Base-by-base conservation (phyloP, 2,888 invertebrate genomes). In the Hypsopygia costalis region DNA sequence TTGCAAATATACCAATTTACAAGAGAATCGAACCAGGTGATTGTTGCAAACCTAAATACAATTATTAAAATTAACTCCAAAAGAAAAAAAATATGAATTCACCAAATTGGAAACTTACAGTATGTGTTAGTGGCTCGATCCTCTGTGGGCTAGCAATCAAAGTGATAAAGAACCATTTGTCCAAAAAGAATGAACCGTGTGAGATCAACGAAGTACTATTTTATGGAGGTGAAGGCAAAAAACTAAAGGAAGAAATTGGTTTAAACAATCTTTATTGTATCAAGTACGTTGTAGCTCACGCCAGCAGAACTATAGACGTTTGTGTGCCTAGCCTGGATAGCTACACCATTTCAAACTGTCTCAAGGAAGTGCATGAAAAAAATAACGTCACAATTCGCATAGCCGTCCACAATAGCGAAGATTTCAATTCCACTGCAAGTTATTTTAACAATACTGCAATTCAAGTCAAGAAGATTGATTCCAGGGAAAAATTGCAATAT, bases 221-320 rank as follows among this genome's bases (percentile, higher is more conserved):
- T 29, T 80, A 81, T 44, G 80, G 80, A 33, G 62, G 56, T 6
- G 61, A 62, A 3, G 59, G 70, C 22, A 62, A 66, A 37, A 56
- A 64, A 20, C 47, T 46, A 21, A 66, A 47, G 34, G 57, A 60
- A 41, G 50, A 72, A 56, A 49, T 64, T 9, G 79, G 74, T 8
- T 49, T 74, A 16, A 66, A 72, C 40, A 80, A 83, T 51, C 52
- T 81, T 2, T 58, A 65, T 35, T 77, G 77, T 43, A 75, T 81
- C 40, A 66, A 67, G 41, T 77, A 75, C 45, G 51, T 78, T 8
- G 57, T 81, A 35, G 52, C 64, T 6, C 70, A 75, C 43, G 78
- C 83, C 0, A 62, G 54, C 28, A 46, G 41, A 21, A 60, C 71
- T 6, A 58, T 83, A 30, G 77, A 83, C 41, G 59, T 81, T 6